Conservation (phyloP, 1,140 invertebrate species). For the Scaptomyza montana region DNA sequence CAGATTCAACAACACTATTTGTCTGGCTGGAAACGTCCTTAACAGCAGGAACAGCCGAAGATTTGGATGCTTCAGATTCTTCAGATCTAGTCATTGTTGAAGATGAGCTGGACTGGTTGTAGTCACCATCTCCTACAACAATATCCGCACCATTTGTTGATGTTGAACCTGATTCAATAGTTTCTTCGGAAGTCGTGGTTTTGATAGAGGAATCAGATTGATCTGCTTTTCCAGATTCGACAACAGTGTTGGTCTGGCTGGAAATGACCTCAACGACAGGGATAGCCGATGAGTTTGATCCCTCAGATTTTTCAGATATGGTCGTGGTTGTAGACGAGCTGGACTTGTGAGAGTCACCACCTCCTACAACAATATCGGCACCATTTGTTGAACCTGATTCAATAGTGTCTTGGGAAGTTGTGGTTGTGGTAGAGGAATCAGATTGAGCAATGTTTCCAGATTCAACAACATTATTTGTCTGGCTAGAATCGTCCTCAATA, state of each 20-base stretch:
- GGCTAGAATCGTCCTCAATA: neutral
- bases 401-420: too few relatives aligned
- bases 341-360: slow-evolving; percentile 2
- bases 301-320: neutral
- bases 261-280: neutral
- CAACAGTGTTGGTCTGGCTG: too few relatives aligned
- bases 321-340: slow-evolving; percentile 5
- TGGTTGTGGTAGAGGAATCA: too few relatives aligned
- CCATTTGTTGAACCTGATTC: neutral
- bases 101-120: neutral
- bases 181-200: neutral
- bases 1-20: neutral
- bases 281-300: neutral
- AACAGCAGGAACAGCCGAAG: neutral
- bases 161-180: neutral
- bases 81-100: slow-evolving; percentile 16
- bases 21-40: neutral
- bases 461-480: neutral
- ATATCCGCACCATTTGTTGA: neutral
- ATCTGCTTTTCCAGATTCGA: neutral
- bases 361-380: slow-evolving; percentile 2
- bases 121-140: neutral
- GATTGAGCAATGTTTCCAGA: too few relatives aligned
- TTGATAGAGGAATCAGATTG: neutral
- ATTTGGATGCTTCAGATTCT: neutral